Percentiles rank a stretch among this genome's conserved stretches.
Evolutionary conservation across 2,888 invertebrate genomes (phyloP).

Genomic region (Gastrophysa polygoni): DNA sequence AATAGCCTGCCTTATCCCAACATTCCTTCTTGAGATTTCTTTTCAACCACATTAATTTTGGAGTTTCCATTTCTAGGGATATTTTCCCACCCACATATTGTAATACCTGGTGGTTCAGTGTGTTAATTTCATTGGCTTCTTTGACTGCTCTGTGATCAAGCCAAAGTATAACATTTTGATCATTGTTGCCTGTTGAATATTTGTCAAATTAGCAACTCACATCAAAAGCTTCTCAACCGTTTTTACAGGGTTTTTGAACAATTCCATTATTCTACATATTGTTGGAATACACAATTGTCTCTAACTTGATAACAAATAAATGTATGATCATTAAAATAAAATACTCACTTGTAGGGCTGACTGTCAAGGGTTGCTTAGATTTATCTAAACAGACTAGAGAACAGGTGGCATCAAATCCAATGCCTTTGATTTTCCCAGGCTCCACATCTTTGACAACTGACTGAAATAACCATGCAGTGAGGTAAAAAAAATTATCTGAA

Average conservation of each 20-base stretch:
- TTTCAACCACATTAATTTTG: slow-evolving; percentile 93
- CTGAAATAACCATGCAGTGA: too few relatives aligned
- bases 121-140: slow-evolving; percentile 83
- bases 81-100: slow-evolving; percentile 90
- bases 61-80: slow-evolving; percentile 96
- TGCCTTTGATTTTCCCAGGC: slow-evolving; percentile 72
- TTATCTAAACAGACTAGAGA: slow-evolving; percentile 83
- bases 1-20: slow-evolving; percentile 75
- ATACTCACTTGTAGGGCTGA: slow-evolving; percentile 66
- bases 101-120: slow-evolving; percentile 74
- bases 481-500: too few relatives aligned
- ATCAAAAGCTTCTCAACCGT: too few relatives aligned
- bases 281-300: too few relatives aligned
- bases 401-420: slow-evolving; percentile 96
- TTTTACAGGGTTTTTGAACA: too few relatives aligned
- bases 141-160: slow-evolving; percentile 87
- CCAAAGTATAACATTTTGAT: slow-evolving; percentile 89
- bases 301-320: not conserved
- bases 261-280: too few relatives aligned
- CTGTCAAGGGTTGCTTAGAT: slow-evolving; percentile 71
- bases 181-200: slow-evolving; percentile 62
- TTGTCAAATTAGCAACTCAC: too few relatives aligned
- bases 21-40: slow-evolving; percentile 66
- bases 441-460: slow-evolving; percentile 41
- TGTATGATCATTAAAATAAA: not conserved